Evolutionary conservation across 2,797 vertebrate species (phyloP), one percentile per base, ranked within the genome.

Genomic region (Acestrorhynchus altus): DNA sequence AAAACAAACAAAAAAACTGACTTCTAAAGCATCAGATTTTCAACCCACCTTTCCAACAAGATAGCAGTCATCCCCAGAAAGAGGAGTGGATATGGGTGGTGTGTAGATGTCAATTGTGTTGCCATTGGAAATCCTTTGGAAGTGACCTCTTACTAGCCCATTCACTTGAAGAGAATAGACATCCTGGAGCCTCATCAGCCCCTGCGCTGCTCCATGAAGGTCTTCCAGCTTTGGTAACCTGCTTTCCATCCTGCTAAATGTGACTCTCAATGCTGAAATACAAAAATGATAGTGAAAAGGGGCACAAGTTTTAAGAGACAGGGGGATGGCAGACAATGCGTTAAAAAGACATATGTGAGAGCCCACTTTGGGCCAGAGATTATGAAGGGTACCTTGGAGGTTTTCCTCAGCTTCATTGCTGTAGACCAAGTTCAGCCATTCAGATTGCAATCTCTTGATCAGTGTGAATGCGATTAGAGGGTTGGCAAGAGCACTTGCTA

Each of bases 61-160:
- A 86, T 97, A 98, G 87, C 96, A 98, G 90, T 99, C 96, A 0
- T 98, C 96, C 0, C 95, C 97, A 0, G 97, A 95, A 77, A 98
- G 93, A 0, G 87, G 63, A 44, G 93, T 72, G 0, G 86, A 91
- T 39, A 87, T 89, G 0, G 83, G 0, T 0, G 96, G 95, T 39
- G 76, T 91, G 89, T 94, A 95, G 63, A 97, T 78, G 18, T 95
- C 92, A 59, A 90, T 52, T 0, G 74, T 75, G 0, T 87, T 31
- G 0, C 90, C 82, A 47, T 88, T 61, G 0, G 87, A 75, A 1
- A 87, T 74, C 39, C 85, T 93, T 86, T 94, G 95, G 88, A 99
- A 97, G 74, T 90, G 71, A 0, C 97, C 97, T 0, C 69, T 90
- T 31, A 91, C 94, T 6, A 98, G 86, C 28, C 93, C 94, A 35